Evolutionary conservation across 2,797 vertebrate species (phyloP).

Genomic region (Typhlichthys eigenmanni): DNA sequence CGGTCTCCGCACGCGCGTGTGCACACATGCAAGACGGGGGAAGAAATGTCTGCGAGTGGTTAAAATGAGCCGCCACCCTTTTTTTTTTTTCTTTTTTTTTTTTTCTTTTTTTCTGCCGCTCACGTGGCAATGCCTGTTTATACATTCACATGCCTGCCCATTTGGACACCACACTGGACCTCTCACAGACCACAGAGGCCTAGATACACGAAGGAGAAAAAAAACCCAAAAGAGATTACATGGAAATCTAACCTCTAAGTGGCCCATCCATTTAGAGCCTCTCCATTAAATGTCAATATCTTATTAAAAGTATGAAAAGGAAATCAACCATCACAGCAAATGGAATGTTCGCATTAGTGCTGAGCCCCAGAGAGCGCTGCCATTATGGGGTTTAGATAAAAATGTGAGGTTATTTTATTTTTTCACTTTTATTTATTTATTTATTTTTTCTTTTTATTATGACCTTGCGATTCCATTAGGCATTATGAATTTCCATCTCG

Average conservation of each 20-base stretch:
- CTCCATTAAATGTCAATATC: slow-evolving; percentile 74
- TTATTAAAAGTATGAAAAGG: slow-evolving; percentile 75
- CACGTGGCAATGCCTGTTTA: slow-evolving; percentile 2
- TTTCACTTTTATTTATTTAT: slow-evolving; percentile 22
- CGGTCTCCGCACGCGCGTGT: not conserved
- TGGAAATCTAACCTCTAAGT: slow-evolving; percentile 56
- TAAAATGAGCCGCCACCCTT: not conserved
- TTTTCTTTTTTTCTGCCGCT: too few species aligned
- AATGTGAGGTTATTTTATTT: slow-evolving; percentile 49
- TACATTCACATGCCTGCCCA: slow-evolving; percentile 1
- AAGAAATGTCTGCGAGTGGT: slow-evolving; percentile 5
- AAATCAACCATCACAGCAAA: slow-evolving; percentile 68
- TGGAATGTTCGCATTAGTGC: slow-evolving; percentile 76
- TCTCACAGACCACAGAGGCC: slow-evolving; percentile 21
- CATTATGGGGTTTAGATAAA: slow-evolving; percentile 74
- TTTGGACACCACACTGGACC: slow-evolving; percentile 15
- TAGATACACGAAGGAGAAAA: slow-evolving; percentile 10
- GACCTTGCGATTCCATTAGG: slow-evolving; percentile 82
- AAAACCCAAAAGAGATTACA: slow-evolving; percentile 35
- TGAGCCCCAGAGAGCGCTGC: slow-evolving; percentile 69
- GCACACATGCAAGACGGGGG: not conserved
- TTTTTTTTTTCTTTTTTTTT: slow-evolving; percentile 10
- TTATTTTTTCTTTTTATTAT: slow-evolving; percentile 55
- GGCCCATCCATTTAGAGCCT: slow-evolving; percentile 64
- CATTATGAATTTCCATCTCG: slow-evolving; percentile 48